A percentile compares a stretch with the other conserved stretches of the same genome.
Evolutionary conservation across 2,113 vertebrate genomes (phyloP).

Genomic region (Peromyscus polionotus): DNA sequence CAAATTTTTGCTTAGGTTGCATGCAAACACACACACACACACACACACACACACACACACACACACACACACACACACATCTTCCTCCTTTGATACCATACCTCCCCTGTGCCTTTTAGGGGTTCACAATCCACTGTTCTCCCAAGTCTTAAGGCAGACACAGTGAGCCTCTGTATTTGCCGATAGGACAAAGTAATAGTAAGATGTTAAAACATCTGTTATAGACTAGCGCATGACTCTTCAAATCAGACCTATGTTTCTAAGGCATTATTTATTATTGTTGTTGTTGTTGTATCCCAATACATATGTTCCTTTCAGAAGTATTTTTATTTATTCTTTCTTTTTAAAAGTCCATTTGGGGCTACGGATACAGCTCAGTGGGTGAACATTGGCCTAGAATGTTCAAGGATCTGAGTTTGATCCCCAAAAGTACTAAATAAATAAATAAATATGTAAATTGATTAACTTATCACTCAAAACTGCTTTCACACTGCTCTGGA

Average conservation of each 20-base stretch:
- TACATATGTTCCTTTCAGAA: neutral
- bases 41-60: neutral
- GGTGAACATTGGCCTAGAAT: neutral
- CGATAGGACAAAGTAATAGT: neutral
- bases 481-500: neutral
- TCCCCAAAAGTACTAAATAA: neutral
- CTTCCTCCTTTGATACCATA: neutral
- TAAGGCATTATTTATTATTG: neutral
- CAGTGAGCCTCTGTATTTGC: constrained; percentile 34
- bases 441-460: constrained; percentile 34
- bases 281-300: neutral
- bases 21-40: neutral
- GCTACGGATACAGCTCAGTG: neutral
- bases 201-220: neutral
- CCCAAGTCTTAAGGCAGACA: neutral
- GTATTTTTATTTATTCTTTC: constrained; percentile 36
- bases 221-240: neutral
- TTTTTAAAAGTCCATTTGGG: neutral
- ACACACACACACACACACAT: too few species aligned
- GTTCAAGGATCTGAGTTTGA: neutral
- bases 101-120: neutral
- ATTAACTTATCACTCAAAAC: constrained; percentile 20
- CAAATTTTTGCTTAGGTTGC: neutral
- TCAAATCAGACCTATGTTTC: neutral
- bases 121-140: neutral